Evolutionary conservation across 1,140 invertebrate genomes (phyloP), one percentile per base, ranked within the genome.

Genomic region (Solenopsis invicta): DNA sequence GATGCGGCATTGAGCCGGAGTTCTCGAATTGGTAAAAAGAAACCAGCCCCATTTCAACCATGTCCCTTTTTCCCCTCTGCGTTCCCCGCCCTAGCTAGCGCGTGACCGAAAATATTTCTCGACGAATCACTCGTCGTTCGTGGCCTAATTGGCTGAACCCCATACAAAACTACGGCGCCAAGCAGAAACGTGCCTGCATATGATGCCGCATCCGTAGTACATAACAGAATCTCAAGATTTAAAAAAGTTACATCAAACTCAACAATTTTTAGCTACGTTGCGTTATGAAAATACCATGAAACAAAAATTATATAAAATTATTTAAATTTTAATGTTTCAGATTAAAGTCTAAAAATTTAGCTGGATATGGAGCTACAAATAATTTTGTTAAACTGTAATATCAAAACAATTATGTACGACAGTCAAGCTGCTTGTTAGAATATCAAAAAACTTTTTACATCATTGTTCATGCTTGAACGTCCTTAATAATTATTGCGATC

Each of bases 121-220:
- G 62, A 90, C 89, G 89, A 91, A 90, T 91, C 86, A 88, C 89
- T 91, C 89, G 81, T 90, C 89, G 89, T 86, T 86, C 78, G 61
- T 81, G 82, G 89, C 69, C 89, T 90, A 90, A 91, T 91, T 91
- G 89, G 86, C 89, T 74, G 54, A 74, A 82, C 48, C 80, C 41
- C 1, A 13, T 61, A 74, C 80, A 74, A 82, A 82, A 74, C 80
- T 80, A 74, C 54, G 54, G 54, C 66, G 52, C 54, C 56, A 12
- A 13, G 41, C 34, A 48, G 18, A 82, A 74, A 82, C 18, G 67
- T 50, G 66, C 48, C 37, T 59, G 16, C 41, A 37, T 66, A 37
- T 80, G n/a, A 80, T 13, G 76, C n/a, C 16, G n/a, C 61, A 37
- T 78, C 59, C 67, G 24, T 52, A 29, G 18, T 24, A 24, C 18